phyloP scores from a whole-genome alignment of 2,113 vertebrate species.

The Tachysurus vachellii region DNA sequence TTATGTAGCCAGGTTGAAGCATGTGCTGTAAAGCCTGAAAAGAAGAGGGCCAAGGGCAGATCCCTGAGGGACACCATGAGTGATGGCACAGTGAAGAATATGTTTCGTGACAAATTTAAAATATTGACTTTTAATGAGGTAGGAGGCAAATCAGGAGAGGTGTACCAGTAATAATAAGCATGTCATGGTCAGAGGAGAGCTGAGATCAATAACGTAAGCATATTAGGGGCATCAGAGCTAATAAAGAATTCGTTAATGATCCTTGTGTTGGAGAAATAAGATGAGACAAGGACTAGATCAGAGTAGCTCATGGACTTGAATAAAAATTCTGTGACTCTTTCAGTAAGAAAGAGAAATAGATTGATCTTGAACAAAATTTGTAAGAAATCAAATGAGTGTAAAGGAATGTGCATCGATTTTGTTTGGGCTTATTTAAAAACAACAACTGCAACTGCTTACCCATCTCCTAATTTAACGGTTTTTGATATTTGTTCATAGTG shows the following conservation, averaged over 20 bases:
- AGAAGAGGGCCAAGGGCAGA: background rate
- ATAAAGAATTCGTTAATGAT: background rate
- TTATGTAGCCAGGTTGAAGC: background rate
- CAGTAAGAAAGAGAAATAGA: background rate
- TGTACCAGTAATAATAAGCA: background rate
- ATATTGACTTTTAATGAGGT: background rate
- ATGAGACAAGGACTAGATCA: background rate
- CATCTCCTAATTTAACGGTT: background rate
- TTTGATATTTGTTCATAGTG: background rate
- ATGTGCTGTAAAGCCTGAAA: background rate
- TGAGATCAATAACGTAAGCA: background rate
- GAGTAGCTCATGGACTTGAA: background rate
- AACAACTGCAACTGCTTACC: background rate
- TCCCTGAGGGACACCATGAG: slow-evolving; percentile 1
- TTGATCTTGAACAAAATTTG: background rate
- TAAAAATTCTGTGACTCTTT: background rate
- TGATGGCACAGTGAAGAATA: background rate
- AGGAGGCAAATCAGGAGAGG: background rate
- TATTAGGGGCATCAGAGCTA: background rate
- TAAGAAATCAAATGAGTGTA: background rate
- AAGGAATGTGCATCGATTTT: background rate
- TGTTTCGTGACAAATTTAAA: background rate
- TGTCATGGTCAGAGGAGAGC: background rate
- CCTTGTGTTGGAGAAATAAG: background rate
- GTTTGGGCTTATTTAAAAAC: background rate